phyloP scores from a whole-genome alignment of 2,797 vertebrate species.

The Myioborus miniatus region DNA sequence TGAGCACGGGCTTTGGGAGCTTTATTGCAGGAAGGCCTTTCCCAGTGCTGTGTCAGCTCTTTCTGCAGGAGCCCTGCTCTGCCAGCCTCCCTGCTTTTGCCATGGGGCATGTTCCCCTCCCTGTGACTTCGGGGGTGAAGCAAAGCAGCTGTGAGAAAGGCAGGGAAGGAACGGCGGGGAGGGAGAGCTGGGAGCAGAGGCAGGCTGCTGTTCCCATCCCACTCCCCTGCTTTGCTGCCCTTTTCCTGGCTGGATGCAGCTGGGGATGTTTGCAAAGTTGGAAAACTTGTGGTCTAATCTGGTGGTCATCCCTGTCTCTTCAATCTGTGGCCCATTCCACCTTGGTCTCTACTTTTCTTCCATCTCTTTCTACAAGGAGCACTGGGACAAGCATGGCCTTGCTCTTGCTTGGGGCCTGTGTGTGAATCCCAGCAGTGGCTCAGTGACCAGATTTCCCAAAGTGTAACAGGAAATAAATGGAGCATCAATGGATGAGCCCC shows the following conservation, averaged over 20 bases:
- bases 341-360: background rate
- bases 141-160: background rate
- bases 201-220: background rate
- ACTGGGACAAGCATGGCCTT: background rate
- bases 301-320: background rate
- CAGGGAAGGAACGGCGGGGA: background rate
- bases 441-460: background rate
- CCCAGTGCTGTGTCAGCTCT: conserved; percentile 71
- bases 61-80: conserved; percentile 30
- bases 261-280: background rate
- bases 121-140: conserved; percentile 15
- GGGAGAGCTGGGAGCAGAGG: background rate
- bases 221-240: background rate
- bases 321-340: background rate
- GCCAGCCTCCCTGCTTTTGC: conserved; percentile 42
- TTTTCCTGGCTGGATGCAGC: background rate
- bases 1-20: conserved; percentile 70
- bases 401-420: background rate
- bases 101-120: conserved; percentile 50
- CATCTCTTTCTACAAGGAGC: background rate
- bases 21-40: conserved; percentile 58
- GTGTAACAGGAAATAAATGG: background rate
- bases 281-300: background rate
- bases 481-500: background rate
- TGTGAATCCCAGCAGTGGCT: background rate